Percentiles rank a stretch among this genome's conserved stretches.
These are phyloP conservation scores for Typhlichthys subterraneus DNA, from an alignment of 2,797 vertebrate species.

Conservation along the genomic window DNA sequence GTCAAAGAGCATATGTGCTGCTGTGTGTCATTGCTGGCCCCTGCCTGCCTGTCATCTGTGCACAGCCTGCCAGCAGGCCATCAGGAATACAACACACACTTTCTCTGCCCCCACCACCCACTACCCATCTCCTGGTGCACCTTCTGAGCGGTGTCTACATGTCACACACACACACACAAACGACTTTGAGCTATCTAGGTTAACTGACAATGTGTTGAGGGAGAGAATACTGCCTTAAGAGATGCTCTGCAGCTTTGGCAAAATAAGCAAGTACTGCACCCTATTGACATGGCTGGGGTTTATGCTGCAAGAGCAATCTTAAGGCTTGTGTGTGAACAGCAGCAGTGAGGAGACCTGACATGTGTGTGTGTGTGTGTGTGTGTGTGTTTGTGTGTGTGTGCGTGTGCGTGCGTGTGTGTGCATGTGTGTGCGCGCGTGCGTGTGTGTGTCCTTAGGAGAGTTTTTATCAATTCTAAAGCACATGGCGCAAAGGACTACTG, in stretches of 20 bases:
- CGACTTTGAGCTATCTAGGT: constrained; percentile 17
- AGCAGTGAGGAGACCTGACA: neutral
- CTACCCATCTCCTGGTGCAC: constrained; percentile 33
- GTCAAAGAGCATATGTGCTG: constrained; percentile 56
- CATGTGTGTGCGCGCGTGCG: too few species aligned
- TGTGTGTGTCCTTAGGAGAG: too few species aligned
- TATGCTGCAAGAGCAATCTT: neutral
- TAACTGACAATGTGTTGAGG: constrained; percentile 14
- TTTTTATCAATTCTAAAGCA: too few species aligned
- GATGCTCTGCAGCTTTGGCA: neutral
- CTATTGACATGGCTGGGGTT: neutral
- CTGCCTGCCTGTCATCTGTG: constrained; percentile 39
- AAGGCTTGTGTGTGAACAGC: neutral
- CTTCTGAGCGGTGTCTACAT: constrained; percentile 45
- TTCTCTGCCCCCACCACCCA: constrained; percentile 23
- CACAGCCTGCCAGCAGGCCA: constrained; percentile 35
- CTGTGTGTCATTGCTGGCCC: constrained; percentile 36
- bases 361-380: too few species aligned
- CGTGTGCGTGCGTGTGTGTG: too few species aligned
- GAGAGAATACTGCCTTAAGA: constrained; percentile 12
- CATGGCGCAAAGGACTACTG: too few species aligned
- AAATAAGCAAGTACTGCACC: neutral
- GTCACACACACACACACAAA: constrained; percentile 22
- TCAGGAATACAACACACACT: constrained; percentile 36
- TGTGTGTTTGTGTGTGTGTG: too few species aligned